A percentile compares a stretch with the other conserved stretches of the same genome.
These are phyloP conservation scores for Gerris buenoi DNA, from an alignment of 1,140 invertebrate genomes.

Conservation along the genomic window DNA sequence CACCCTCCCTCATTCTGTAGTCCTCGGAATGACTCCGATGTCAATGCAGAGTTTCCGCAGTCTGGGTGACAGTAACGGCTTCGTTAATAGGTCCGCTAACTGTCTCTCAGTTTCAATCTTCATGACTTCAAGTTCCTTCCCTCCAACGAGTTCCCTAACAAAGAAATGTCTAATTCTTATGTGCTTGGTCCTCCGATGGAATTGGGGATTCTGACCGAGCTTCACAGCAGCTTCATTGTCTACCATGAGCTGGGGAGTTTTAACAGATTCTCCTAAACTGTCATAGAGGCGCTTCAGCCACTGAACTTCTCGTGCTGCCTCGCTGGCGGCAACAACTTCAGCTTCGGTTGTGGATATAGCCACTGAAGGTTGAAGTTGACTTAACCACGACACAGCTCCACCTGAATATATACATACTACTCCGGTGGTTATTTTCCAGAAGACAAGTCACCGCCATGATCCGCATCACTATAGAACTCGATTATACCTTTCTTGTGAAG, in stretches of 20 bases:
- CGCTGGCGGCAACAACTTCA: slow-evolving; percentile 31
- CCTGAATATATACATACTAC: slow-evolving; percentile 10
- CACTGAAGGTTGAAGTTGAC: slow-evolving; percentile 23
- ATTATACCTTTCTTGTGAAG: slow-evolving; percentile 3
- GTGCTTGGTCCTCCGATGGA: slow-evolving; percentile 30
- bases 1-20: not conserved
- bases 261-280: not conserved
- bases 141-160: slow-evolving; percentile 24
- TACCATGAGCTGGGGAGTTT: slow-evolving; percentile 17
- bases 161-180: slow-evolving; percentile 29
- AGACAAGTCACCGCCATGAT: slow-evolving; percentile 25
- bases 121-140: slow-evolving; percentile 18
- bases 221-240: slow-evolving; percentile 27
- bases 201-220: slow-evolving; percentile 28
- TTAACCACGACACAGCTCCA: slow-evolving; percentile 24
- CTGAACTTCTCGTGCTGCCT: slow-evolving; percentile 28
- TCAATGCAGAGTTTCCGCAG: not conserved
- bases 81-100: not conserved
- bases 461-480: slow-evolving; percentile 22
- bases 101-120: slow-evolving; percentile 46
- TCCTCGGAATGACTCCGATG: not conserved
- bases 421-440: slow-evolving; percentile 24
- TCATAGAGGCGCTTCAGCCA: slow-evolving; percentile 22
- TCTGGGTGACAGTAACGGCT: not conserved
- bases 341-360: slow-evolving; percentile 29